A percentile compares a stretch with the other conserved stretches of the same genome.
Conservation (phyloP, 2,888 invertebrate genomes). For the Gryllus longicercus region DNA sequence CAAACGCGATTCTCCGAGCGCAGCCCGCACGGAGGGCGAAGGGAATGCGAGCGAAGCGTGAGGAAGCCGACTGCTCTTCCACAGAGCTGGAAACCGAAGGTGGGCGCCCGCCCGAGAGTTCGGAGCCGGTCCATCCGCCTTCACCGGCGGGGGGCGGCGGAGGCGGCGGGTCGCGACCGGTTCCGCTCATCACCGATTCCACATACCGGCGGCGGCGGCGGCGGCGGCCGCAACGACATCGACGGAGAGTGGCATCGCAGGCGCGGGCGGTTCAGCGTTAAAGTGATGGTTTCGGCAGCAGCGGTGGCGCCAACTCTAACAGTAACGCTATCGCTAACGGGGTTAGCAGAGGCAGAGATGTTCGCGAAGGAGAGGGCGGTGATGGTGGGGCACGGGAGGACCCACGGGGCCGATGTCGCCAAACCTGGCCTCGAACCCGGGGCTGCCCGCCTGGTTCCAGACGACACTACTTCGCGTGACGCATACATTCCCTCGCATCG, state of each 20-base stretch:
- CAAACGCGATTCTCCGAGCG: no score
- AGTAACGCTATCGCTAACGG: no score
- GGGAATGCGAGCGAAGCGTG: no score
- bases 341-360: neutral
- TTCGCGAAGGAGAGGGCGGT: neutral
- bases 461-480: neutral
- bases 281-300: no score
- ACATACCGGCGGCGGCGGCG: neutral
- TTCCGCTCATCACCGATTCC: slow-evolving; percentile 17
- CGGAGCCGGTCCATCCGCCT: neutral
- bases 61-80: no score
- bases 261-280: no score
- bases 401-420: neutral
- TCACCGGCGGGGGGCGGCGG: neutral
- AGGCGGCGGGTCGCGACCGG: neutral
- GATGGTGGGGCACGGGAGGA: neutral
- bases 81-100: neutral
- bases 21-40: no score
- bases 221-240: neutral
- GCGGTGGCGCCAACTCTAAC: no score
- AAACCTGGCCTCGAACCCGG: neutral
- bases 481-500: neutral
- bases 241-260: no score
- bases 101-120: neutral
- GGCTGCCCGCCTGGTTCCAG: neutral